A percentile compares a stretch with the other conserved stretches of the same genome.
These are phyloP conservation scores for Halyomorpha halys DNA, from an alignment of 1,140 invertebrate species.

Conservation along the genomic window DNA sequence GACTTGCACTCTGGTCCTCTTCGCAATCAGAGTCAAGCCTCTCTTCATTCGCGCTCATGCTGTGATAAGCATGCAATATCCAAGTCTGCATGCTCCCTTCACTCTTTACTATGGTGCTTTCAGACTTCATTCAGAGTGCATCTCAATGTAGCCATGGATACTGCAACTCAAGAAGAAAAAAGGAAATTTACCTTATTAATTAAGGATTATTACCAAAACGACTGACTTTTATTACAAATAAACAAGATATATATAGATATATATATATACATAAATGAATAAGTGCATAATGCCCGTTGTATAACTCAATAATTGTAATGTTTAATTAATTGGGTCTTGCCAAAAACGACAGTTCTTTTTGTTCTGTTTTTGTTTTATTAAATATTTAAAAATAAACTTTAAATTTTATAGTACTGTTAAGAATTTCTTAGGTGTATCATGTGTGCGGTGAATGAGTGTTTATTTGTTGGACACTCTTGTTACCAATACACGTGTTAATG, in stretches of 20 bases:
- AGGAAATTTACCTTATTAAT: constrained; percentile 19
- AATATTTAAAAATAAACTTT: constrained; percentile 30
- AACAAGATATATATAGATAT: constrained; percentile 12
- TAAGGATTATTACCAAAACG: constrained; percentile 26
- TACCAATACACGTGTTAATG: constrained; percentile 20
- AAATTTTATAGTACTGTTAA: constrained; percentile 31
- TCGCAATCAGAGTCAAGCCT: constrained; percentile 27
- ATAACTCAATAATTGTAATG: constrained; percentile 32
- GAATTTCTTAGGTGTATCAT: constrained; percentile 27
- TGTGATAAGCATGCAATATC: constrained; percentile 18
- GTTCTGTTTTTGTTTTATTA: too few relatives aligned
- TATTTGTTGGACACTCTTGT: constrained; percentile 24
- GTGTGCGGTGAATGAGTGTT: constrained; percentile 30
- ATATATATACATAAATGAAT: constrained; percentile 27
- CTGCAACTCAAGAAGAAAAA: constrained; percentile 14
- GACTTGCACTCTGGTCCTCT: constrained; percentile 26
- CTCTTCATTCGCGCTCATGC: constrained; percentile 27
- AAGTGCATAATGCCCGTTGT: constrained; percentile 29
- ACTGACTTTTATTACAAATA: constrained; percentile 32
- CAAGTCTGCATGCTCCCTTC: constrained; percentile 6
- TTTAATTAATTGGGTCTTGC: constrained; percentile 32
- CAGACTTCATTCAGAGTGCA: constrained; percentile 24
- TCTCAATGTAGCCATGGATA: constrained; percentile 15
- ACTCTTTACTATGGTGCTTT: constrained; percentile 28
- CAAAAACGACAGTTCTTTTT: constrained; percentile 31